Evolutionary conservation across 2,797 vertebrate species (phyloP), one percentile per base, ranked within the genome.

Genomic region (Danio kyathit): DNA sequence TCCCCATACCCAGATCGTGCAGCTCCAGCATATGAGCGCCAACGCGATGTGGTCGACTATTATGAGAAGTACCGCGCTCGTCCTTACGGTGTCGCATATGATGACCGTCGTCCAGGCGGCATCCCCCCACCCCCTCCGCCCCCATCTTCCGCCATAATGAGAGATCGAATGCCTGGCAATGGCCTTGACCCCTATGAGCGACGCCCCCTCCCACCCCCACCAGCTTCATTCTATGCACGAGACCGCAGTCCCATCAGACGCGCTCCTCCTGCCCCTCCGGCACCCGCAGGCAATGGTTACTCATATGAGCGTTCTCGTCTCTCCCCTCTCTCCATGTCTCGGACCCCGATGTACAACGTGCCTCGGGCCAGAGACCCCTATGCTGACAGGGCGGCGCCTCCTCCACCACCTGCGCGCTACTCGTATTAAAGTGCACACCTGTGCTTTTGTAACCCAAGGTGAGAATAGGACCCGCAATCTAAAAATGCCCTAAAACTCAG

Each of bases 181-280:
- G 86, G 93, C 80, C 89, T 96, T 38, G 95, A 97, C 88, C 94
- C 95, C 29, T 97, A 97, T 13, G 97, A 98, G 87, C 94, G 96
- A 92, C 96, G 96, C 5, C 93, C 96, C 76, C 89, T 96, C 74
- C 94, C 94, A 56, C 94, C 78, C 81, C 93, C 91, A 3, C 92
- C 96, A 74, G 91, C 95, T 79, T 92, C 96, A 79, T 98, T 95
- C 94, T 97, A 95, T 46, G 79, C 94, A 87, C 94, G 97, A 90
- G 97, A 97, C 87, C 95, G 96, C 91, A 98, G 97, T 90, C 97
- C 97, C 52, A 92, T 96, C 87, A 92, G 96, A 84, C 95, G 96
- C 85, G 88, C 93, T 73, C 90, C 95, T 69, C 92, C 79, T 16
- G 64, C 93, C 0, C 88, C 93, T 1, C 87, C 91, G 71, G 87